phyloP scores from a whole-genome alignment of 2,113 vertebrate genomes.

The Mustelus asterias region DNA sequence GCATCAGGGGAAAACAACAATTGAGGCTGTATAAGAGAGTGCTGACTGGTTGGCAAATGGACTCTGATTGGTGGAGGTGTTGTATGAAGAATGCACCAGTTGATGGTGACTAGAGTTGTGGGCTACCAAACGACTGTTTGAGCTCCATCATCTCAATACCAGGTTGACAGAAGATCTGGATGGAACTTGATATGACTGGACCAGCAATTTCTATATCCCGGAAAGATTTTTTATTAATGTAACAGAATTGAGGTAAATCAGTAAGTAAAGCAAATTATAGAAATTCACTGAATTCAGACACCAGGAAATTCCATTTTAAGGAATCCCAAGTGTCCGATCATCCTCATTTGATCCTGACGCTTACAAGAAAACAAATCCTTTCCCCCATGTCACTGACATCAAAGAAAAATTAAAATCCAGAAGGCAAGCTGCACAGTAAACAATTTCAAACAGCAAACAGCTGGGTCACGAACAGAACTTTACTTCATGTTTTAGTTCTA shows the following conservation, averaged over 20 bases:
- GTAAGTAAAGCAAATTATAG: neutral
- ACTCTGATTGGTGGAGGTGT: too few relatives aligned
- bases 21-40: too few relatives aligned
- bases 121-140: too few relatives aligned
- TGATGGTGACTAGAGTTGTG: too few relatives aligned
- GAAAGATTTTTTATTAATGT: neutral
- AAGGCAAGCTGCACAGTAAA: neutral
- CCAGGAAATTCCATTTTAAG: neutral
- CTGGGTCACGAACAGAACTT: neutral
- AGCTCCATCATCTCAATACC: too few relatives aligned
- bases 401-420: neutral
- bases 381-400: neutral
- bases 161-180: neutral
- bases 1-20: too few relatives aligned
- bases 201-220: neutral
- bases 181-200: neutral
- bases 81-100: too few relatives aligned
- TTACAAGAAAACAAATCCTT: neutral
- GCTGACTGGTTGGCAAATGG: too few relatives aligned
- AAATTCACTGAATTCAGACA: neutral
- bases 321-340: neutral
- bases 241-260: neutral
- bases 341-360: neutral
- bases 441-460: neutral
- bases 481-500: neutral